Base-by-base conservation (phyloP, 2,888 invertebrate species). In the Xylophagus ater region DNA sequence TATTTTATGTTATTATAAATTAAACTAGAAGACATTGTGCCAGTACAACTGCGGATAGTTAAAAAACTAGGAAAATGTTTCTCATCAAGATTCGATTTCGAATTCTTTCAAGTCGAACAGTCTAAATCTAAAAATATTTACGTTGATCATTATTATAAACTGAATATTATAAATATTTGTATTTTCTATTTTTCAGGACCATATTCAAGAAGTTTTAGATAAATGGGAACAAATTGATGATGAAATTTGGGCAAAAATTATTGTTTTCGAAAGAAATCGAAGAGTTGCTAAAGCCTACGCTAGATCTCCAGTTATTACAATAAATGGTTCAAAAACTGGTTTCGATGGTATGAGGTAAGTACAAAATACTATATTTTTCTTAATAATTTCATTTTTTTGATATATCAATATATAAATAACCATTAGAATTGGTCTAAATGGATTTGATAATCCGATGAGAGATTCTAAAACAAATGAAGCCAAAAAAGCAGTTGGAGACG, bases 211-310 rank as follows among this genome's bases (percentile, higher is more conserved):
- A 72, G 92, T 94, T 34, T 68, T 93, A 55, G 83, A 87, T 64
- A 94, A 94, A 70, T 92, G 94, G 86, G 86, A 86, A 53, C 86
- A 89, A 68, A 89, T 96, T 52, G 94, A 96, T 60, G 93, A 94
- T 60, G 94, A 93, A 68, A 94, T 94, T 54, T 97, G 97, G 97
- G 93, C 93, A 46, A 97, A 97, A 73, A 83, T 97, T 47, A 89
- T 96, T 58, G 90, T 94, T 46, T 81, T 97, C 66, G 96, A 97
- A 66, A 77, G 87, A 61, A 92, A 93, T 62, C 74, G 90, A 51
- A 78, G 94, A 51, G 90, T 97, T 37, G 96, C 96, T 47, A 97
- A 97, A 67, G 94, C 96, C 4, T 96, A 97, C 65, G 89, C 96
- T 46, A 74, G 94, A 41, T 90, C 93, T 44, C 89, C 92, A 33